Evolutionary conservation across 1,140 invertebrate genomes (phyloP), one percentile per base, ranked within the genome.

Genomic region (Laodelphax striatellus): DNA sequence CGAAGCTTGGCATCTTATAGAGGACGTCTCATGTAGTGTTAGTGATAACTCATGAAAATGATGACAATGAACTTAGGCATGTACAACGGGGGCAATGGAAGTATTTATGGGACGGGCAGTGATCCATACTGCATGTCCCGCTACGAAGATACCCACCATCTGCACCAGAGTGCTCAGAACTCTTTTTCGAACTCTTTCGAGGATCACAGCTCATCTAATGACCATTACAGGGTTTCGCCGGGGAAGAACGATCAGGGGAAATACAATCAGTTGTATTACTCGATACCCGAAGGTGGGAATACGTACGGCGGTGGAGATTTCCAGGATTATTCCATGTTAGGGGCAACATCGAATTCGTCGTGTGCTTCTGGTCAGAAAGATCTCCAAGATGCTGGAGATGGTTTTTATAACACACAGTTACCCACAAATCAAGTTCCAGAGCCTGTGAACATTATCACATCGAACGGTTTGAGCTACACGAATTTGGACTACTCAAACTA

Each of bases 381-480:
- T 46, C 34, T 16, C 43, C 42, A 6, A n/a, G 16, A 17, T 41
- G 38, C 31, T 17, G 24, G 41, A 21, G 54, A 60, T n/a, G 44
- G 43, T 8, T 31, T 34, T 1, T 60, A 60, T 22, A 58, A 63
- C 34, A 57, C 41, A 46, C 62, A 56, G 28, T 19, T 54, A 16
- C 31, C 16, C 3, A 52, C 53, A 9, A 14, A 13, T 2, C 50
- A 60, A 9, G 31, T 52, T 17, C 43, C 13, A 5, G 57, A 59
- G 11, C 52, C 57, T 28, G 50, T 63, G 16, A 76, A 80, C 10
- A 89, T 91, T 17, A 91, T 92, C 53, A 90, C 84, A 65, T 86
- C 88, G 0, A 88, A 88, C 58, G 90, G 90, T 0, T 73, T 93
- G 44, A 91, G 90, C 70, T 94, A 94, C 71, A 94, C 91, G 0